Evolutionary conservation across 2,797 vertebrate genomes (phyloP).

Genomic region (Danio jaintianensis): DNA sequence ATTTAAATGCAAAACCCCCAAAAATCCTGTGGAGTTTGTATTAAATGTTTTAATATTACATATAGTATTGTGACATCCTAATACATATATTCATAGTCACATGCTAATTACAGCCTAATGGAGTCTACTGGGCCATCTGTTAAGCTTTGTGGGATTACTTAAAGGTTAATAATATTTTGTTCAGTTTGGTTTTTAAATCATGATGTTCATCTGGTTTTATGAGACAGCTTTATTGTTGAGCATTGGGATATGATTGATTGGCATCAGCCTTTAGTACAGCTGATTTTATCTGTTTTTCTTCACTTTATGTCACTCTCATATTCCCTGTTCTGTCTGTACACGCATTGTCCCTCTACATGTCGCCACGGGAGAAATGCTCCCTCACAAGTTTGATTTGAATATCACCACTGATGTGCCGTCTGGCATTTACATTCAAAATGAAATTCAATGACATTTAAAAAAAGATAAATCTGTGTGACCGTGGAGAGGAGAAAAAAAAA

Average conservation of each 20-base stretch:
- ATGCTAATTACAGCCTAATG: not conserved
- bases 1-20: no score
- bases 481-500: not conserved
- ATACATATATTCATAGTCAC: not conserved
- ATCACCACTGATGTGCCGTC: constrained; percentile 63
- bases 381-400: constrained; percentile 54
- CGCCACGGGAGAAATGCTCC: not conserved
- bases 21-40: no score
- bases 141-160: not conserved
- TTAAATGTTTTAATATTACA: not conserved
- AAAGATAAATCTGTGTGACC: not conserved
- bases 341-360: not conserved
- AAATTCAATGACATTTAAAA: constrained; percentile 70
- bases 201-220: not conserved
- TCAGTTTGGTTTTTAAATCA: not conserved
- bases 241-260: constrained; percentile 66
- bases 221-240: constrained; percentile 5
- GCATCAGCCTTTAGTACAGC: constrained; percentile 73
- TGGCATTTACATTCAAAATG: constrained; percentile 61
- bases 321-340: constrained; percentile 14
- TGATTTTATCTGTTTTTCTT: constrained; percentile 66
- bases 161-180: not conserved
- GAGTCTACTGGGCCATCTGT: not conserved
- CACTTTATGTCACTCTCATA: constrained; percentile 66
- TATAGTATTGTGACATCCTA: no score